These are phyloP conservation scores for Thymelicus acteon DNA, from an alignment of 2,888 invertebrate genomes.

Conservation along the genomic window DNA sequence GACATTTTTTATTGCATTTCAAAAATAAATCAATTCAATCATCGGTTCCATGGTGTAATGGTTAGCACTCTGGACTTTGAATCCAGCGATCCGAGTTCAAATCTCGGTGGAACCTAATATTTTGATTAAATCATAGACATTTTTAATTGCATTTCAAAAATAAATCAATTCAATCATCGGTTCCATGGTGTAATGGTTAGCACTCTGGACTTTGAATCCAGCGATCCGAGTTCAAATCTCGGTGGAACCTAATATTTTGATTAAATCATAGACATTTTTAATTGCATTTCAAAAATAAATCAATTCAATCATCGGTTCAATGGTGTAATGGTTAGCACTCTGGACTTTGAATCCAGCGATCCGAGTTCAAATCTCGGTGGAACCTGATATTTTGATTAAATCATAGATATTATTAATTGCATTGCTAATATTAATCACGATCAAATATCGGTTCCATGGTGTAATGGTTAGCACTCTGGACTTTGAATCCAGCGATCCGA, in stretches of 20 bases:
- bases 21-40: neutral
- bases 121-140: neutral
- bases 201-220: constrained; percentile 7
- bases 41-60: constrained; percentile 9
- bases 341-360: constrained; percentile 5
- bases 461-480: constrained; percentile 7
- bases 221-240: constrained; percentile 7
- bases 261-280: neutral
- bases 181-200: constrained; percentile 7
- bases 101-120: constrained; percentile 2
- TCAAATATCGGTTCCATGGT: neutral
- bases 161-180: neutral
- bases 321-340: constrained; percentile 10
- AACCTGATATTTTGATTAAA: constrained; percentile 69
- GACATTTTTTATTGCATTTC: too few relatives aligned
- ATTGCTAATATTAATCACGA: neutral
- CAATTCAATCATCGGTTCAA: neutral
- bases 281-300: too few relatives aligned
- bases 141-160: too few relatives aligned
- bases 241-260: constrained; percentile 1
- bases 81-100: constrained; percentile 9
- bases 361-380: constrained; percentile 92
- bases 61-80: constrained; percentile 9
- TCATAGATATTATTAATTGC: too few relatives aligned
- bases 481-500: constrained; percentile 7